Conservation (phyloP, 2,797 vertebrate species). For the Channallabes apus region DNA sequence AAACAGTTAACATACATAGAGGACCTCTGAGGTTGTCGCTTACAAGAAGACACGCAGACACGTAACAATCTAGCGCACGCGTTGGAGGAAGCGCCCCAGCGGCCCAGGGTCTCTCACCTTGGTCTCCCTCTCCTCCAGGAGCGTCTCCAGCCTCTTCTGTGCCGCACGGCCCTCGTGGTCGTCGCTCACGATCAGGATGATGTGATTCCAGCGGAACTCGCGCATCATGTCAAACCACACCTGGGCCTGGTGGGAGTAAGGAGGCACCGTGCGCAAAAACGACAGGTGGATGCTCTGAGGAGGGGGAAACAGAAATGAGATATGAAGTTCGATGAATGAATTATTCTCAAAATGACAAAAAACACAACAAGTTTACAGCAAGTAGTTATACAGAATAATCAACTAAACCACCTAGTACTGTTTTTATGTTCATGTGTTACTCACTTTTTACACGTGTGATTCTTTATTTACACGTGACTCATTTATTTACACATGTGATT, state of each 20-base stretch:
- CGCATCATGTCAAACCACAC: constrained; percentile 99
- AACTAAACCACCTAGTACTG: neutral
- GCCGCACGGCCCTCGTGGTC: constrained; percentile 97
- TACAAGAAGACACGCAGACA: constrained; percentile 49
- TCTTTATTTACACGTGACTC: too few relatives aligned
- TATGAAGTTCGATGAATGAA: neutral
- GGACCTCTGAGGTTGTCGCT: constrained; percentile 59
- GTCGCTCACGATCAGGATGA: constrained; percentile 96
- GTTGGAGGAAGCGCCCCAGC: neutral
- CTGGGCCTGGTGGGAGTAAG: constrained; percentile 97
- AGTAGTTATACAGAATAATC: neutral
- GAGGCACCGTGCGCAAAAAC: constrained; percentile 94
- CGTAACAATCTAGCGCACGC: constrained; percentile 31
- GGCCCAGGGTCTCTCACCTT: constrained; percentile 83
- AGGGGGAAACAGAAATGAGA: neutral
- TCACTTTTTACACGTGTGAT: too few relatives aligned
- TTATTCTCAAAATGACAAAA: neutral
- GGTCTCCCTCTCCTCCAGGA: constrained; percentile 95
- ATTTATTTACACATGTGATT: too few relatives aligned
- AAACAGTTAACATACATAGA: constrained; percentile 80
- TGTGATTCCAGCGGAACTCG: constrained; percentile 96
- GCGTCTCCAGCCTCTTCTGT: constrained; percentile 98
- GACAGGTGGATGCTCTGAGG: constrained; percentile 95
- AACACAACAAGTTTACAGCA: neutral
- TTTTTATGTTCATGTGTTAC: neutral